phyloP scores from a whole-genome alignment of 2,113 vertebrate species.

The Muscicapa adusta region DNA sequence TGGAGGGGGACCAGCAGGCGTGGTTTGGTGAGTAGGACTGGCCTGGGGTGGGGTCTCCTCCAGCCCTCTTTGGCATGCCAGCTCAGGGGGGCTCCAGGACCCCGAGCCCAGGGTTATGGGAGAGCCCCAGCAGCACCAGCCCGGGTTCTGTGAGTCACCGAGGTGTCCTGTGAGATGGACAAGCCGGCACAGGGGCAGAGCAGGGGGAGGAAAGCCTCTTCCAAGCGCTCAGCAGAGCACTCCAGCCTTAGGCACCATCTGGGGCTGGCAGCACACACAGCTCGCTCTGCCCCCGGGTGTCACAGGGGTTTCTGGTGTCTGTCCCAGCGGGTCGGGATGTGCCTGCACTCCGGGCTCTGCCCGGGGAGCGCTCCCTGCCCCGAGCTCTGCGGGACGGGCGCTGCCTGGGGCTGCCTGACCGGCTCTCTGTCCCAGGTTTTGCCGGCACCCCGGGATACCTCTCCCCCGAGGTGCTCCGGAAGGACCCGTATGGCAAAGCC shows the following conservation, averaged over 20 bases:
- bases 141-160: background rate
- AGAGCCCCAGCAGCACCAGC: background rate
- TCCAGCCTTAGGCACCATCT: background rate
- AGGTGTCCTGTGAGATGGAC: background rate
- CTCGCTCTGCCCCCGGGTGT: background rate
- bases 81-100: background rate
- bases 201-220: background rate
- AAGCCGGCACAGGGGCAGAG: background rate
- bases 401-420: background rate
- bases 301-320: background rate
- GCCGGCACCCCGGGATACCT: constrained; percentile 83
- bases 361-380: too few relatives aligned
- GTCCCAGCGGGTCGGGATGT: rapidly evolving
- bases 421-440: constrained; percentile 72
- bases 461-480: constrained; percentile 89
- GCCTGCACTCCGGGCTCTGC: background rate
- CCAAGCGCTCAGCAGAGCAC: background rate
- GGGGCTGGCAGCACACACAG: background rate
- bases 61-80: rapidly evolving
- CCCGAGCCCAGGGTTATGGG: background rate
- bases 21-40: constrained; percentile 82
- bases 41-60: background rate
- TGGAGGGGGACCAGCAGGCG: constrained; percentile 85
- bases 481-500: constrained; percentile 93
- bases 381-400: background rate